phyloP scores from a whole-genome alignment of 1,140 invertebrate species.

The Drosophila ironensis region DNA sequence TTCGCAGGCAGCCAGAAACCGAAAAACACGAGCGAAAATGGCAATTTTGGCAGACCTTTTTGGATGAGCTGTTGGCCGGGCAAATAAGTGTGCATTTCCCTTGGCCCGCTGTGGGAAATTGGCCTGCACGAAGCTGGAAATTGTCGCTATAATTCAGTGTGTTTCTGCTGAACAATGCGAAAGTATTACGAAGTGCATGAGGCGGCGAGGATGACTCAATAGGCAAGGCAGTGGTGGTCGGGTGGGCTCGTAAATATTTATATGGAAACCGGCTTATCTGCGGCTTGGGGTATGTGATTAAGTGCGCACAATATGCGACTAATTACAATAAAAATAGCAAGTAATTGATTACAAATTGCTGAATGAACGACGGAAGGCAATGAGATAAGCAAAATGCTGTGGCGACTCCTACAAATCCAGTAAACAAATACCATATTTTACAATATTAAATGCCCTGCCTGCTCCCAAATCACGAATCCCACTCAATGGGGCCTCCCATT shows the following conservation, averaged over 20 bases:
- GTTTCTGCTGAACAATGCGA: constrained; percentile 8
- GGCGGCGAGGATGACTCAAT: constrained; percentile 25
- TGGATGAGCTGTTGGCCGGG: constrained; percentile 19
- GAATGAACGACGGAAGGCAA: constrained; percentile 1
- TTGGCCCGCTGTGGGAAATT: constrained; percentile 51
- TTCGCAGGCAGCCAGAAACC: constrained; percentile 41
- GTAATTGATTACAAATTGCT: constrained; percentile 69
- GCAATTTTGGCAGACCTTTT: constrained; percentile 45
- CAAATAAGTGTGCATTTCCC: constrained; percentile 30
- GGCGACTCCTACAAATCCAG: too few species aligned
- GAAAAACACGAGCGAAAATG: constrained; percentile 28
- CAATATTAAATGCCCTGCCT: constrained; percentile 28
- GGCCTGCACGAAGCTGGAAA: constrained; percentile 19
- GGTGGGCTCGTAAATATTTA: constrained; percentile 14
- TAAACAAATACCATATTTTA: too few species aligned
- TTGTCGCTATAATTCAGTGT: constrained; percentile 21
- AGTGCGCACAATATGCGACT: constrained; percentile 29
- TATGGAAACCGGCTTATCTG: constrained; percentile 49
- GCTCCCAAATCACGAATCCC: not conserved
- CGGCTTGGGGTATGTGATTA: constrained; percentile 6
- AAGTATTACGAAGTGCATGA: not conserved
- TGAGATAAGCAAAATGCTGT: constrained; percentile 31
- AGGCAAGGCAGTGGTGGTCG: too few species aligned
- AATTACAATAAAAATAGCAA: constrained; percentile 52
- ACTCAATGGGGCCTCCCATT: constrained; percentile 28